These are phyloP conservation scores for Crotophaga sulcirostris DNA, from an alignment of 2,113 vertebrate genomes.

Conservation along the genomic window DNA sequence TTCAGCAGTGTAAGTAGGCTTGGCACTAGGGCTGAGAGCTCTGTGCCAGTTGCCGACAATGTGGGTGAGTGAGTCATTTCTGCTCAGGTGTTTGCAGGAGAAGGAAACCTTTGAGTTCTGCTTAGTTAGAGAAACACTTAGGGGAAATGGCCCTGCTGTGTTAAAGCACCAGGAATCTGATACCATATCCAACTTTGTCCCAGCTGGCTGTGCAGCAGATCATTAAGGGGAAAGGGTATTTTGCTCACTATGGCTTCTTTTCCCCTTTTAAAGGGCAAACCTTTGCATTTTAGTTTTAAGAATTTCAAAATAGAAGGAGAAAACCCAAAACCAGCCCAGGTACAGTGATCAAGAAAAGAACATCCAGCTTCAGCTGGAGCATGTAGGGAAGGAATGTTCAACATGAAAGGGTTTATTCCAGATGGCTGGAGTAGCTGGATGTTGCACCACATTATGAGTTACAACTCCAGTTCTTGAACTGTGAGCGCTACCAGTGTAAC, in stretches of 20 bases:
- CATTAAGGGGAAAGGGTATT: background rate
- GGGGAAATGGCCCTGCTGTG: background rate
- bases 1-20: background rate
- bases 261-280: background rate
- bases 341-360: background rate
- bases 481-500: background rate
- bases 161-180: background rate
- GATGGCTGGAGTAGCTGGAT: background rate
- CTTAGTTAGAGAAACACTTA: conserved; percentile 4
- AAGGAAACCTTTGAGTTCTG: conserved; percentile 26
- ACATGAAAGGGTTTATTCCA: background rate
- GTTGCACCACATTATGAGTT: background rate
- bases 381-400: background rate
- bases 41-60: fast-evolving
- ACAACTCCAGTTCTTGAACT: background rate
- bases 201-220: background rate
- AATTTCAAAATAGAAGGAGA: background rate
- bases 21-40: background rate
- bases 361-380: background rate
- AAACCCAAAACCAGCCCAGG: background rate
- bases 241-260: background rate
- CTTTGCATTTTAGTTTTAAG: background rate
- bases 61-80: conserved; percentile 30
- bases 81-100: conserved; percentile 47
- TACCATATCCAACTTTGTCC: background rate